phyloP scores from a whole-genome alignment of 1,140 invertebrate species.

The Halesus radiatus region DNA sequence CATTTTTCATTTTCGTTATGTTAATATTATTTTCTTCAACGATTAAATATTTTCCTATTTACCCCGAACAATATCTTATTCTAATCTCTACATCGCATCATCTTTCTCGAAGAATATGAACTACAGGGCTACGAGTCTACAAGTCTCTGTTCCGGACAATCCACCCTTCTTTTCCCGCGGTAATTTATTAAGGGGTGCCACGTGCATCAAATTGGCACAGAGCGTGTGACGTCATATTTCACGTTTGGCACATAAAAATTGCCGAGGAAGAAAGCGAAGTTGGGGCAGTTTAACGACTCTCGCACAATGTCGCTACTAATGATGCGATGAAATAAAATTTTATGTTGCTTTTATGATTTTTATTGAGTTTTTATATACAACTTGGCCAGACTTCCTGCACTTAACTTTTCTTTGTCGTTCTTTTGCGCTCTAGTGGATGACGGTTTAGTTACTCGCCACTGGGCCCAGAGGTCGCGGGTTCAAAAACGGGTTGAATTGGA shows the following conservation, averaged over 20 bases:
- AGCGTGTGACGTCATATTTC: constrained; percentile 53
- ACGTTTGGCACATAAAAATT: constrained; percentile 51
- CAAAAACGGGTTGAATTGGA: too few relatives aligned
- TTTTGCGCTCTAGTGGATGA: background rate
- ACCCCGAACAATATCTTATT: too few relatives aligned
- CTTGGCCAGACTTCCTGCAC: background rate
- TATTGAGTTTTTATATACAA: background rate
- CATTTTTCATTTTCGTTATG: too few relatives aligned
- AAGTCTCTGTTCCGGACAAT: too few relatives aligned
- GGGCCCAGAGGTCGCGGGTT: too few relatives aligned
- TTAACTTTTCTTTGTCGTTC: background rate
- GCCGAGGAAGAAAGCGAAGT: constrained; percentile 11
- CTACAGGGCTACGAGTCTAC: too few relatives aligned
- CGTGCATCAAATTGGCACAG: constrained; percentile 53
- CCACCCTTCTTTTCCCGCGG: background rate
- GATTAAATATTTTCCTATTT: too few relatives aligned
- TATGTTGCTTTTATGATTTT: constrained; percentile 11
- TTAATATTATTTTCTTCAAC: too few relatives aligned
- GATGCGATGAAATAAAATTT: constrained; percentile 38
- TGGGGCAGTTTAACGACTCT: constrained; percentile 33
- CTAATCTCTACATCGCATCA: too few relatives aligned
- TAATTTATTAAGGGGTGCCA: constrained; percentile 52
- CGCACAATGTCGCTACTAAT: constrained; percentile 29
- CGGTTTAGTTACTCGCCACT: too few relatives aligned
- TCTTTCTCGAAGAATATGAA: too few relatives aligned